Conservation (phyloP, 2,797 vertebrate genomes). For the Catharus ustulatus region DNA sequence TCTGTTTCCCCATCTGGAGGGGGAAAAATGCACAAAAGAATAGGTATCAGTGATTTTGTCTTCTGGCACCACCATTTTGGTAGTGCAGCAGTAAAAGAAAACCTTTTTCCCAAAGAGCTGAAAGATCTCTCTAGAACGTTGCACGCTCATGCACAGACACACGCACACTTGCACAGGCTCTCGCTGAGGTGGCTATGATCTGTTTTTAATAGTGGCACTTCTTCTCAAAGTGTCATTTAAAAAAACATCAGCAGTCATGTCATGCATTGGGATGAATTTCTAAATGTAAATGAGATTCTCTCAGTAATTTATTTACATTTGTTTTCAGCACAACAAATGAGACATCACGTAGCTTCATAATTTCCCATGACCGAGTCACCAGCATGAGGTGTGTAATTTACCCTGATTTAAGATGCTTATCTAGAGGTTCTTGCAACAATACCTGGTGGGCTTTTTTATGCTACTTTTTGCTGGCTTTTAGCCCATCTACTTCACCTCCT, state of each 20-base stretch:
- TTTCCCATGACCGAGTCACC: constrained; percentile 85
- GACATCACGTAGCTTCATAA: constrained; percentile 84
- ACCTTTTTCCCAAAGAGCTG: background rate
- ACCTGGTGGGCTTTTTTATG: constrained; percentile 64
- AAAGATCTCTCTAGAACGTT: constrained; percentile 4
- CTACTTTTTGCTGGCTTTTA: constrained; percentile 41
- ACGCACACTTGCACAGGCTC: background rate
- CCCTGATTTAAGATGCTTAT: constrained; percentile 83
- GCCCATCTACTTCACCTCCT: background rate
- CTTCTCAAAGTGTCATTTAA: constrained; percentile 73
- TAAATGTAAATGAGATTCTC: constrained; percentile 84
- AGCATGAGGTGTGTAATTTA: constrained; percentile 82
- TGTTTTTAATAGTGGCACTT: constrained; percentile 72
- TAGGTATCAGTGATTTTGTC: background rate
- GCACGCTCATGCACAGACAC: background rate
- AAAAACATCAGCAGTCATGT: constrained; percentile 77
- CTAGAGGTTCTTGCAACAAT: constrained; percentile 72
- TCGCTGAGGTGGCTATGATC: constrained; percentile 26
- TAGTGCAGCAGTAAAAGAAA: background rate
- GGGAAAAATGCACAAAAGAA: background rate
- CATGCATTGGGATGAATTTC: constrained; percentile 79
- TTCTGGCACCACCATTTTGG: background rate
- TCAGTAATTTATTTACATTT: constrained; percentile 86
- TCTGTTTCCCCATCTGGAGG: constrained; percentile 5
- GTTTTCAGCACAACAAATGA: constrained; percentile 86